A percentile compares a stretch with the other conserved stretches of the same genome.
Conservation (phyloP, 2,113 vertebrate species). For the Apeltes quadracus region DNA sequence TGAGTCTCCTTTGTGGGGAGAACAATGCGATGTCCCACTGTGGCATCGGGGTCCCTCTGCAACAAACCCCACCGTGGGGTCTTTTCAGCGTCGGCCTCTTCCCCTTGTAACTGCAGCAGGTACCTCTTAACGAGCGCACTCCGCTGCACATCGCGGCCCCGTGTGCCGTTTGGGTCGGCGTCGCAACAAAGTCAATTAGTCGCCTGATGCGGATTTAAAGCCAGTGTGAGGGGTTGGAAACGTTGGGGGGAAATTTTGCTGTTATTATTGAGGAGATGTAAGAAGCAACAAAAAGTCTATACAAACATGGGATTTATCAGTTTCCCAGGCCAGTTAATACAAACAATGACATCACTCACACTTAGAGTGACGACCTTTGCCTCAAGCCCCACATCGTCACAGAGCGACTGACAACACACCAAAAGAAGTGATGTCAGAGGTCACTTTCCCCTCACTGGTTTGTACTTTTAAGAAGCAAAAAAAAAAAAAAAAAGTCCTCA, state of each 20-base stretch:
- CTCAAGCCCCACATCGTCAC: slow-evolving; percentile 59
- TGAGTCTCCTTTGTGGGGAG: slow-evolving; percentile 74
- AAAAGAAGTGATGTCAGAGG: slow-evolving; percentile 77
- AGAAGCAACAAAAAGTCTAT: background rate
- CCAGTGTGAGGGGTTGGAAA: slow-evolving; percentile 21
- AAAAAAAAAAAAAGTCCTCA: slow-evolving; percentile 50
- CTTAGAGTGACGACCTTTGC: slow-evolving; percentile 74
- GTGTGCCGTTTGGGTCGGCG: slow-evolving; percentile 48
- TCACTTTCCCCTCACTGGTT: slow-evolving; percentile 73
- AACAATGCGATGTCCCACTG: slow-evolving; percentile 77
- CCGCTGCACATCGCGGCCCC: slow-evolving; percentile 63
- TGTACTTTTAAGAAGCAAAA: slow-evolving; percentile 68
- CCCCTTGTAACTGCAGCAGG: slow-evolving; percentile 67
- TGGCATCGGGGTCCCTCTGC: slow-evolving; percentile 71
- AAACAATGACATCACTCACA: slow-evolving; percentile 71
- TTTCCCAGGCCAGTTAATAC: slow-evolving; percentile 45
- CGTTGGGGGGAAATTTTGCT: background rate
- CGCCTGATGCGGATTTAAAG: slow-evolving; percentile 45
- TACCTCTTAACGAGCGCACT: slow-evolving; percentile 75
- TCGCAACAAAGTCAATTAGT: slow-evolving; percentile 66
- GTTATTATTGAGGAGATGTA: background rate
- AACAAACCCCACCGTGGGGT: slow-evolving; percentile 73
- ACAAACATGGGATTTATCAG: slow-evolving; percentile 30
- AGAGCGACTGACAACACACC: slow-evolving; percentile 45
- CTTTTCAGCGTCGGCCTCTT: slow-evolving; percentile 56